Evolutionary conservation across 2,113 vertebrate genomes (phyloP).

Genomic region (Sapayoa aenigma): DNA sequence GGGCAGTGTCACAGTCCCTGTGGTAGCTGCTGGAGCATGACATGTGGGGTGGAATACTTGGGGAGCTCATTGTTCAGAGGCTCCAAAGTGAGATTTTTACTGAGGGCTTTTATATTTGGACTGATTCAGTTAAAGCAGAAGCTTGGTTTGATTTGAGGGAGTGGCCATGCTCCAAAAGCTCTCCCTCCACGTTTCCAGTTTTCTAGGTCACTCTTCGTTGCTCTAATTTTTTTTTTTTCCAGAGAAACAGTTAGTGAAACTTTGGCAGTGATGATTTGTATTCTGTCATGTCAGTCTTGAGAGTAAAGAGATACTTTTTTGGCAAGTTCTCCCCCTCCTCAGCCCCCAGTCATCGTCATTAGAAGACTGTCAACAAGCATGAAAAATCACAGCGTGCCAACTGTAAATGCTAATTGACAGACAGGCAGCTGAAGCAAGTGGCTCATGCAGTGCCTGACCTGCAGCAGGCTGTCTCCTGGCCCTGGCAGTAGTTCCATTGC

Average conservation of each 20-base stretch:
- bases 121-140: background rate
- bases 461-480: background rate
- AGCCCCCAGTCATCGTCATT: conserved; percentile 19
- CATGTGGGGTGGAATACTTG: background rate
- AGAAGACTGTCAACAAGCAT: conserved; percentile 41
- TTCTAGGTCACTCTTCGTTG: conserved; percentile 41
- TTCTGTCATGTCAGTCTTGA: conserved; percentile 23
- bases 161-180: background rate
- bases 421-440: background rate
- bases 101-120: background rate
- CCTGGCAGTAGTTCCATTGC: background rate
- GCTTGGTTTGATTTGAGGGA: background rate
- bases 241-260: conserved; percentile 13
- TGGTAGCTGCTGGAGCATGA: background rate
- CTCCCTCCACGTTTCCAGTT: background rate
- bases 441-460: background rate
- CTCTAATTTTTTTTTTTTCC: conserved; percentile 3
- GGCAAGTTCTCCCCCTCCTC: conserved; percentile 37
- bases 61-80: background rate
- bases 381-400: background rate
- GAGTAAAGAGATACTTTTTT: background rate
- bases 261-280: conserved; percentile 20
- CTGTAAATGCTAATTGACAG: conserved; percentile 14
- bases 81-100: background rate
- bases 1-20: fast-evolving